phyloP scores from a whole-genome alignment of 2,113 vertebrate genomes.

The Pseudonaja textilis region DNA sequence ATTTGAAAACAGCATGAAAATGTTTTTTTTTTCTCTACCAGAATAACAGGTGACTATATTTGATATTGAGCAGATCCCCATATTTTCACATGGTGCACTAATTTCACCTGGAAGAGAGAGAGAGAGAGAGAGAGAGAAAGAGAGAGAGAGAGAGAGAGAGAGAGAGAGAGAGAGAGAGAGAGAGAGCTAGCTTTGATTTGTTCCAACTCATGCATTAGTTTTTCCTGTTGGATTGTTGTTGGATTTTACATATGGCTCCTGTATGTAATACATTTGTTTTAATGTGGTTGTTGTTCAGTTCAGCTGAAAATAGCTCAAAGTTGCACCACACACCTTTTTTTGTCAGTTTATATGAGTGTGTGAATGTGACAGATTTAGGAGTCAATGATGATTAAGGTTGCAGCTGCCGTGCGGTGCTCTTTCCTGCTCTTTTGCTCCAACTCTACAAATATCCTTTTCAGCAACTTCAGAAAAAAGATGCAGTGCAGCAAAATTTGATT shows the following conservation, averaged over 20 bases:
- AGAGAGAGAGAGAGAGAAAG: too few species aligned
- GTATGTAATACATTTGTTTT: neutral
- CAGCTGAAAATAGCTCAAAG: neutral
- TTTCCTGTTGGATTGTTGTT: too few species aligned
- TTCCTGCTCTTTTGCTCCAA: neutral
- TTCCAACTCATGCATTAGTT: too few species aligned
- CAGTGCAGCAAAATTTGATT: conserved; percentile 25
- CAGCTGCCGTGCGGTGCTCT: conserved; percentile 25
- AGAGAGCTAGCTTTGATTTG: too few species aligned
- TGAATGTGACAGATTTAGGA: neutral
- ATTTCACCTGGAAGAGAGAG: too few species aligned
- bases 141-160: too few species aligned
- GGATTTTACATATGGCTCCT: neutral
- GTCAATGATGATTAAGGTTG: conserved; percentile 14
- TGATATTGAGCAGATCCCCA: too few species aligned
- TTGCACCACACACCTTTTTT: neutral
- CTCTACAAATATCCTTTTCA: conserved; percentile 8
- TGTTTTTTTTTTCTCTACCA: too few species aligned
- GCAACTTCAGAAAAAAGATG: conserved; percentile 27
- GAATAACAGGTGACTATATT: too few species aligned
- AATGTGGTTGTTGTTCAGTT: conserved; percentile 3
- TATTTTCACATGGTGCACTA: too few species aligned
- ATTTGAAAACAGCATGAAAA: too few species aligned
- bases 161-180: too few species aligned
- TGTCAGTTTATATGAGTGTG: neutral